Base-by-base conservation (phyloP, 2,113 vertebrate genomes). In the Archilochus colubris region DNA sequence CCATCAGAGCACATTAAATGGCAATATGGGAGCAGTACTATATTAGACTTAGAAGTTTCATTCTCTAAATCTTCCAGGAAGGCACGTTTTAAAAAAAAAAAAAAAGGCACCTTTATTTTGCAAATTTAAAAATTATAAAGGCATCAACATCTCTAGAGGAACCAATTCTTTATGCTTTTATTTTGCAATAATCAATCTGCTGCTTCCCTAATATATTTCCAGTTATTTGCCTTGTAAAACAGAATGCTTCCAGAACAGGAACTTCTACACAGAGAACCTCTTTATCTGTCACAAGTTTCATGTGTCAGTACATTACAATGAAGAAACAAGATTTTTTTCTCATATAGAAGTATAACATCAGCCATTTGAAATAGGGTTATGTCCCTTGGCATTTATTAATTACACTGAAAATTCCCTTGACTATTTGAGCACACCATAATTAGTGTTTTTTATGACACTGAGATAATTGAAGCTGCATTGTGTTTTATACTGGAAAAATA, bases 381-480 rank as follows among this genome's bases (percentile, higher is more conserved):
- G 4, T 92, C 91, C 91, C 93, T 69, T 93, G 92, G 40, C 69
- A 91, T 93, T 95, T 92, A 86, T 81, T 95, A 95, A 94, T 93
- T 93, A 86, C 57, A n/a, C 14, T 64, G 57, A 82, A 84, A 64
- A 93, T 63, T 94, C 92, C 86, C 40, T 43, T 1, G 2, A 61
- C 58, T 84, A 3, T 90, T 91, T 88, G 57, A 88, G 14, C 30
- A 64, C 19, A 64, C 17, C 43, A 78, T 31, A 86, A 74, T 61
- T 24, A 7, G 36, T 53, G 33, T 78, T 90, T 80, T 80, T 63
- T 55, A 62, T 82, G 85, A 88, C 66, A 82, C 64, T 64, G 33
- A 75, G 63, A 81, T 88, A 93, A 88, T 72, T 88, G 86, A 93
- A 33, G 28, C 50, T n/a, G 61, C 12, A 18, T 24, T 31, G 33